These are phyloP conservation scores for Sternotherus odoratus DNA, from an alignment of 2,797 vertebrate genomes.

Conservation along the genomic window DNA sequence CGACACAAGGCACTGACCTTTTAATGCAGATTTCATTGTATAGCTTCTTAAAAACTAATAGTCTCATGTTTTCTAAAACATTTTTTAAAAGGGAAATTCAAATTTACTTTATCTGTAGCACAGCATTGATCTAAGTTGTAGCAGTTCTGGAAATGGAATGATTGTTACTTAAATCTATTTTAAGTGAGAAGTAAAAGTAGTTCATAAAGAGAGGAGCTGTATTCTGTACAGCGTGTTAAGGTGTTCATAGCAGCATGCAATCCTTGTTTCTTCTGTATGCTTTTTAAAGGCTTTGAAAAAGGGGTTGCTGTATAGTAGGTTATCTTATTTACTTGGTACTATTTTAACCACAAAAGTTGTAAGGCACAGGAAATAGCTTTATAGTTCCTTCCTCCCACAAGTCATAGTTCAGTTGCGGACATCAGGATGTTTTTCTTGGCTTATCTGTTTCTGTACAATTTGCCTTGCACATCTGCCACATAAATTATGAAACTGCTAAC, in stretches of 20 bases:
- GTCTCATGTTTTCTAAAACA: background rate
- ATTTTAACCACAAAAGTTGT: conserved; percentile 75
- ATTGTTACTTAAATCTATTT: background rate
- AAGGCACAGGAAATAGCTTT: conserved; percentile 79
- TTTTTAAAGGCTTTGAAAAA: conserved; percentile 49
- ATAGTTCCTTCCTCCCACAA: conserved; percentile 80
- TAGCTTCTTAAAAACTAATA: background rate
- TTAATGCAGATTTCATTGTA: conserved; percentile 9
- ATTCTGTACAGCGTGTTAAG: background rate
- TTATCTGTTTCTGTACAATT: conserved; percentile 79
- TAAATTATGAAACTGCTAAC: conserved; percentile 76
- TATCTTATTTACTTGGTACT: conserved; percentile 73
- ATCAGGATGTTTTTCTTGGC: conserved; percentile 84
- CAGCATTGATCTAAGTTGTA: background rate
- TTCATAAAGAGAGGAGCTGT: background rate
- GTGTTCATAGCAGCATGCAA: background rate
- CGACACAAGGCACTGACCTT: background rate
- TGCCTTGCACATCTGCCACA: conserved; percentile 80
- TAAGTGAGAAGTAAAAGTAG: background rate
- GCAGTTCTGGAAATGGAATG: background rate
- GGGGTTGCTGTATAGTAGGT: conserved; percentile 44
- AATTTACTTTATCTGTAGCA: background rate
- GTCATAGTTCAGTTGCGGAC: conserved; percentile 77
- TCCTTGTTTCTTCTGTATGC: conserved; percentile 22
- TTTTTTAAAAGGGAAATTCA: background rate